Percentiles rank a stretch among this genome's conserved stretches.
These are phyloP conservation scores for Phrynocephalus forsythii DNA, from an alignment of 2,797 vertebrate genomes.

Conservation along the genomic window DNA sequence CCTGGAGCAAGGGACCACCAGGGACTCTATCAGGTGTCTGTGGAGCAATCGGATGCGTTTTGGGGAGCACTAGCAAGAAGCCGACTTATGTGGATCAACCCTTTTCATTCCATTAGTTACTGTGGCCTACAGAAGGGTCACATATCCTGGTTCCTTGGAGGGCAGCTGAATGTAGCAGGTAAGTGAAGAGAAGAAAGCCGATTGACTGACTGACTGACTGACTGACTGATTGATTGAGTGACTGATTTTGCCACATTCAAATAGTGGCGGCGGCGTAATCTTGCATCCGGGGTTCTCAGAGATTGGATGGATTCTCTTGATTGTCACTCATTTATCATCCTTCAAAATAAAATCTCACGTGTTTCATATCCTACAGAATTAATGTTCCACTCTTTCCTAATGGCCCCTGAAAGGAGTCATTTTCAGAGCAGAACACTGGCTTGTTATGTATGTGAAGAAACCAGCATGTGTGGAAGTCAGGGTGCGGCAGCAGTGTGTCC, in stretches of 20 bases:
- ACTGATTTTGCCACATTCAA: too few relatives aligned
- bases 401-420: neutral
- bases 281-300: neutral
- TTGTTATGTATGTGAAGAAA: neutral
- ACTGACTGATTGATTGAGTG: too few relatives aligned
- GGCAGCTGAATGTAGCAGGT: slow-evolving; percentile 72
- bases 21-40: slow-evolving; percentile 64
- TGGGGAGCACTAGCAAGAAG: slow-evolving; percentile 67
- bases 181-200: slow-evolving; percentile 29
- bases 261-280: neutral
- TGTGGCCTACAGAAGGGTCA: slow-evolving; percentile 58
- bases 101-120: slow-evolving; percentile 69
- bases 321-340: neutral
- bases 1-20: slow-evolving; percentile 54
- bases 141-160: slow-evolving; percentile 73
- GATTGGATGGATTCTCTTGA: neutral
- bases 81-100: slow-evolving; percentile 67
- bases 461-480: neutral
- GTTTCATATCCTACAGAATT: neutral
- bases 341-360: neutral
- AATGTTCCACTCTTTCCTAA: neutral
- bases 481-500: neutral
- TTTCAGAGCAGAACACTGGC: neutral
- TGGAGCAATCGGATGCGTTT: slow-evolving; percentile 65
- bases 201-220: too few relatives aligned